Conservation (phyloP, 2,113 vertebrate genomes). For the Rostratula benghalensis region DNA sequence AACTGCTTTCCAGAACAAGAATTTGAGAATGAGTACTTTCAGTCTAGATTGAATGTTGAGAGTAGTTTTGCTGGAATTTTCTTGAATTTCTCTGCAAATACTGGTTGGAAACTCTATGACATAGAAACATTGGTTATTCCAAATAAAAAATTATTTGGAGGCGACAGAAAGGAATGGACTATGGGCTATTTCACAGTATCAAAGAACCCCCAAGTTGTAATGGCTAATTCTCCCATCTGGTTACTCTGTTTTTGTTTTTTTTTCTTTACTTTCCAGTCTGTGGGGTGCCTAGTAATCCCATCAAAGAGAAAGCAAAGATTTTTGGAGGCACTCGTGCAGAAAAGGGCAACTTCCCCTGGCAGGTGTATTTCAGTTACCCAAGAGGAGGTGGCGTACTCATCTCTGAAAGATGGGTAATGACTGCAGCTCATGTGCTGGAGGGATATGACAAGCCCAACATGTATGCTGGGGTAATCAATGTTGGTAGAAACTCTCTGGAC, state of each 20-base stretch:
- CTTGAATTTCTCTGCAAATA: background rate
- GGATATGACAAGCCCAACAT: background rate
- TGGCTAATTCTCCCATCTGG: background rate
- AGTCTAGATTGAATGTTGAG: background rate
- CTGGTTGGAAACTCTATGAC: background rate
- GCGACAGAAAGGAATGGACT: background rate
- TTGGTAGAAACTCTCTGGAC: background rate
- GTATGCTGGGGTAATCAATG: constrained; percentile 59
- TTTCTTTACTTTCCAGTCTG: constrained; percentile 71
- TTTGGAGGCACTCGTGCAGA: constrained; percentile 64
- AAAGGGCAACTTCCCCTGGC: constrained; percentile 77
- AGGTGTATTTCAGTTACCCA: constrained; percentile 63
- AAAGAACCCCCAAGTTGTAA: background rate
- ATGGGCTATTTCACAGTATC: background rate
- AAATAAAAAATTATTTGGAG: background rate
- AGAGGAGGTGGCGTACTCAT: constrained; percentile 75
- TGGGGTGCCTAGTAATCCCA: constrained; percentile 59
- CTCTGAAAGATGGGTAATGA: constrained; percentile 80
- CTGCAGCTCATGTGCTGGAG: constrained; percentile 76
- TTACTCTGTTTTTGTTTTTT: background rate
- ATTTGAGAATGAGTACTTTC: background rate
- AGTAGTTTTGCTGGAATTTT: background rate
- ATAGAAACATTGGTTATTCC: background rate
- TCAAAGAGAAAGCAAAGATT: constrained; percentile 41
- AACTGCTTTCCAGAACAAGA: background rate